phyloP scores from a whole-genome alignment of 37 sponge, comb jelly and placozoan genomes.

The Dysidea cf. avara region DNA sequence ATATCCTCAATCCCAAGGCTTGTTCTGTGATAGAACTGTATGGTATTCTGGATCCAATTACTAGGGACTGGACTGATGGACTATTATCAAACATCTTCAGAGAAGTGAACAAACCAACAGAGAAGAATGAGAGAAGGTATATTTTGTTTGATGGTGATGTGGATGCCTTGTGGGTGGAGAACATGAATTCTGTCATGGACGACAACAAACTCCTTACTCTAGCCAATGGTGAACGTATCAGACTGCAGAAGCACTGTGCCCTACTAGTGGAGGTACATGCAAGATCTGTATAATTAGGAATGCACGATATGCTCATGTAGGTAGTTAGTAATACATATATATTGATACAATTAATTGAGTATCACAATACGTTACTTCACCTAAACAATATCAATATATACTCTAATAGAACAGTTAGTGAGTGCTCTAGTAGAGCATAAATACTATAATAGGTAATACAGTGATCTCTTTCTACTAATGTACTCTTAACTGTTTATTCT shows the following conservation, averaged over 20 bases:
- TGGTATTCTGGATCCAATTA: constrained; percentile 96
- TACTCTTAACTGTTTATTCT: too few species aligned
- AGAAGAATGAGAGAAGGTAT: constrained; percentile 95
- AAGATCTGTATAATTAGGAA: too few species aligned
- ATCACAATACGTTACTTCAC: too few species aligned
- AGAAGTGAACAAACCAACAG: constrained; percentile 97
- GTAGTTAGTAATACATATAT: too few species aligned
- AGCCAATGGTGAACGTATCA: constrained; percentile 98
- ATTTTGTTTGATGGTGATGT: constrained; percentile 98
- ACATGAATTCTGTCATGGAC: constrained; percentile 99
- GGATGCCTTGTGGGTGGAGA: constrained; percentile 99
- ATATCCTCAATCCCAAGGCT: constrained; percentile 97
- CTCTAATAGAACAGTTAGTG: too few species aligned
- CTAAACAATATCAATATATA: too few species aligned
- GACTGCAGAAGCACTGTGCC: constrained; percentile 97
- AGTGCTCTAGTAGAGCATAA: too few species aligned
- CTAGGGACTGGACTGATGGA: constrained; percentile 99
- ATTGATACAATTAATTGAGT: too few species aligned
- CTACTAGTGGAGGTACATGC: constrained; percentile 87
- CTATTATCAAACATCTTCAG: constrained; percentile 99
- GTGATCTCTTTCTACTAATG: too few species aligned
- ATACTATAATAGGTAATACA: too few species aligned
- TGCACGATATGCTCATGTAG: neutral
- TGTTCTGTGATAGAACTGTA: constrained; percentile 96
- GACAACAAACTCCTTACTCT: constrained; percentile 98